phyloP scores from a whole-genome alignment of 2,888 invertebrate genomes.

The Parochlus steinenii region DNA sequence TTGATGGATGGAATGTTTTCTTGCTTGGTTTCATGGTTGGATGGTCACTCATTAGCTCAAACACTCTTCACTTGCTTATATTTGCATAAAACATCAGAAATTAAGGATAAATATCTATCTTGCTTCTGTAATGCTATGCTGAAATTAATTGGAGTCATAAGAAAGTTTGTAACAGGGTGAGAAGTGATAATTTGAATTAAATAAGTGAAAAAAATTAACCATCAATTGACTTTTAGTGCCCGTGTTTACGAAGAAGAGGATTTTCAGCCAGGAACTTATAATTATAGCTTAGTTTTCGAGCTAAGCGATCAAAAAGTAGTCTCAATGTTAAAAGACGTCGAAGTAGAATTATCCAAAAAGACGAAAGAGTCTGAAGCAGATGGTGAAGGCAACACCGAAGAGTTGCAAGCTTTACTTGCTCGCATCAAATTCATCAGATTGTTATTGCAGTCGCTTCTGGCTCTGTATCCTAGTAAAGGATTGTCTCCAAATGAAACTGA shows the following conservation, averaged over 20 bases:
- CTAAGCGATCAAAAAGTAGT: constrained; percentile 66
- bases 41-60: constrained; percentile 91
- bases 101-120: constrained; percentile 65
- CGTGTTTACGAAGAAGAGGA: constrained; percentile 91
- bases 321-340: constrained; percentile 73
- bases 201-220: constrained; percentile 3
- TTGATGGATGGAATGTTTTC: constrained; percentile 88
- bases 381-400: constrained; percentile 21
- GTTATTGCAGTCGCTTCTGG: constrained; percentile 58
- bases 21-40: constrained; percentile 92
- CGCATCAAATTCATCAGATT: constrained; percentile 76
- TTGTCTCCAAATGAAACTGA: constrained; percentile 34
- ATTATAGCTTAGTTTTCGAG: constrained; percentile 56
- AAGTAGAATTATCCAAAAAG: constrained; percentile 70
- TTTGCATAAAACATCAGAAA: constrained; percentile 74
- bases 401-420: constrained; percentile 51
- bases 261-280: constrained; percentile 85
- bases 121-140: constrained; percentile 77
- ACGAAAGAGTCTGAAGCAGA: constrained; percentile 30
- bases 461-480: constrained; percentile 33
- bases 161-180: constrained; percentile 75
- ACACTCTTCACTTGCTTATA: constrained; percentile 95
- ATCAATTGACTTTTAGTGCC: constrained; percentile 36
- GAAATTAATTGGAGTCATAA: constrained; percentile 76
- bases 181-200: constrained; percentile 16